Evolutionary conservation across 2,888 invertebrate genomes (phyloP), one percentile per base, ranked within the genome.

Genomic region (Octonoba sinensis): DNA sequence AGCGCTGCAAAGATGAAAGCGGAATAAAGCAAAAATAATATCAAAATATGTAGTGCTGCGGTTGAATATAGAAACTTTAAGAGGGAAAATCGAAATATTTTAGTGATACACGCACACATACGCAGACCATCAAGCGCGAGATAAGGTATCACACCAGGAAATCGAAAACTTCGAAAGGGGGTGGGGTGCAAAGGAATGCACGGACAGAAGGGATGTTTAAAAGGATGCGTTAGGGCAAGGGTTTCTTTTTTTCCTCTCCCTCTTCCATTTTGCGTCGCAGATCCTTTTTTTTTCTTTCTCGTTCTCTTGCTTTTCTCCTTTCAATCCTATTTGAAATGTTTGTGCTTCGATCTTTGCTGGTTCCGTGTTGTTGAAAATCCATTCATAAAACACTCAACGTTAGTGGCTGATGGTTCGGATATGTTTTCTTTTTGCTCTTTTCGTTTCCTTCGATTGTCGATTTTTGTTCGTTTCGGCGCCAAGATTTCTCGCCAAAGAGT

Each of bases 301-400:
- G 20, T 46, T 24, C 70, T 64, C 36, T 54, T 59, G 18, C 20
- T 59, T 18, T 24, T 20, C 6, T 64, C 44, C 4, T 44, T 49
- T 47, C 73, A 73, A 59, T 65, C 70, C 64, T 66, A 65, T 65
- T 75, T 65, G 74, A 75, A 75, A 75, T 81, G 73, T 73, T 73
- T 74, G 64, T 60, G 67, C 69, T 73, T 69, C 73, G 79, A 73
- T 81, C 73, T 81, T 57, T 49, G 60, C 54, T 67, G 72, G 51
- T 49, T 66, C 46, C 44, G 65, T 62, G 72, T 62, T 62, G 74
- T 74, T 74, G 69, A 81, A 74, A 69, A 81, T 81, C 69, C 81
- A 74, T 81, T 81, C 81, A 74, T 81, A 74, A 74, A 74, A 70
- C 62, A 64, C 56, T 64, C 69, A 81, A 60, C 66, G 54, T 71